These are phyloP conservation scores for Tetanocera ferruginea DNA, from an alignment of 2,888 invertebrate species.

Conservation along the genomic window DNA sequence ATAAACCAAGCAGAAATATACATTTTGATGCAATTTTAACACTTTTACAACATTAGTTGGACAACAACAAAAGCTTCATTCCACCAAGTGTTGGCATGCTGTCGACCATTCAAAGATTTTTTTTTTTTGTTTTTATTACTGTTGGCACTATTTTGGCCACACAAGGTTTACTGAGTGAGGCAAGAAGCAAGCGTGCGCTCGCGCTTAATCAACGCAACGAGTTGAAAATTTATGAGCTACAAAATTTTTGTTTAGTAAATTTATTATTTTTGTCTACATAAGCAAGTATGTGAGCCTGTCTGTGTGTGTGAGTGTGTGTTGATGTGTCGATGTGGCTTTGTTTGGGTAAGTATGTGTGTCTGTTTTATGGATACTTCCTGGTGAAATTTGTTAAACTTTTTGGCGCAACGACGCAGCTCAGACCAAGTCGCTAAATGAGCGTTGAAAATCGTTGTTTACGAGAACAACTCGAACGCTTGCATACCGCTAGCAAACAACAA, in stretches of 20 bases:
- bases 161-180: neutral
- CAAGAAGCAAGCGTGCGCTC: neutral
- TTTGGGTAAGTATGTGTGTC: neutral
- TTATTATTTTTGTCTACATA: neutral
- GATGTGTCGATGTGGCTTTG: conserved; percentile 9
- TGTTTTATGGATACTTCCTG: neutral
- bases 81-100: neutral
- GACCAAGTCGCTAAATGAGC: conserved; percentile 64
- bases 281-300: neutral
- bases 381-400: conserved; percentile 21
- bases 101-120: neutral
- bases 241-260: conserved; percentile 39
- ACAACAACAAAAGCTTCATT: neutral
- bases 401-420: conserved; percentile 54
- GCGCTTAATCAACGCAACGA: conserved; percentile 58
- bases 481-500: neutral
- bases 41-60: neutral
- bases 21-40: neutral
- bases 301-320: conserved; percentile 17
- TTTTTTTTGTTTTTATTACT: neutral
- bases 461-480: too few species aligned
- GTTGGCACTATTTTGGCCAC: neutral
- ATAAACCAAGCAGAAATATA: neutral
- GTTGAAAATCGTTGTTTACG: conserved; percentile 61
- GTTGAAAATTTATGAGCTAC: conserved; percentile 63